Evolutionary conservation across 2,888 invertebrate genomes (phyloP), one percentile per base, ranked within the genome.

Genomic region (Habroteleia sp.): DNA sequence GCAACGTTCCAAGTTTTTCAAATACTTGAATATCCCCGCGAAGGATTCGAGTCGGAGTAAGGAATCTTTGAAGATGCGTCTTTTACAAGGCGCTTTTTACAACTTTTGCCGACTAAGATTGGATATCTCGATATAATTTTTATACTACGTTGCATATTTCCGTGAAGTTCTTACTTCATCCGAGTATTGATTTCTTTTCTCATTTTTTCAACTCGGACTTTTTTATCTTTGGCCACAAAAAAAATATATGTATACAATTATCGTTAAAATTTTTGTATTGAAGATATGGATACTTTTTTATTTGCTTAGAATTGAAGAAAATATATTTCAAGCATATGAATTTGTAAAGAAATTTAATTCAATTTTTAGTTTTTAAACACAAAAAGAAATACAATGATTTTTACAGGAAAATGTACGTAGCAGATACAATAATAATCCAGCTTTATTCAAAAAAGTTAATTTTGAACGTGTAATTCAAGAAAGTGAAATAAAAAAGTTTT

Each of bases 101-200:
- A 65, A 63, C 54, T 72, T 72, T 62, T 27, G 29, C 31, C 39
- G 58, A 44, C 60, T 27, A 44, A 71, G 56, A 54, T 52, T 52
- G 31, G 66, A 11, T 46, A 63, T 58, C 42, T 65, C 46, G 60
- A 66, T 60, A 62, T 58, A 23, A 66, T 66, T 73, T 73, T 72
- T 54, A 48, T 72, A 56, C 35, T 6, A 39, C 46, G 39, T 33
- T 48, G 56, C 48, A 63, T 72, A 54, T 48, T 14, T 41, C 48
- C 14, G 20, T 14, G 6, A 63, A 72, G 27, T 62, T 71, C 33
- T 48, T 56, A 71, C 48, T 71, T 71, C 52, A 39, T 39, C 25
- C 25, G 37, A 42, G 39, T 69, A 60, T 62, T 62, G 71, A 71
- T 71, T 62, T 44, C 29, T 52, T 37, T 52, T 60, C 29, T 52